Evolutionary conservation across 2,888 invertebrate genomes (phyloP), one percentile per base, ranked within the genome.

Genomic region (Drosophila dives): DNA sequence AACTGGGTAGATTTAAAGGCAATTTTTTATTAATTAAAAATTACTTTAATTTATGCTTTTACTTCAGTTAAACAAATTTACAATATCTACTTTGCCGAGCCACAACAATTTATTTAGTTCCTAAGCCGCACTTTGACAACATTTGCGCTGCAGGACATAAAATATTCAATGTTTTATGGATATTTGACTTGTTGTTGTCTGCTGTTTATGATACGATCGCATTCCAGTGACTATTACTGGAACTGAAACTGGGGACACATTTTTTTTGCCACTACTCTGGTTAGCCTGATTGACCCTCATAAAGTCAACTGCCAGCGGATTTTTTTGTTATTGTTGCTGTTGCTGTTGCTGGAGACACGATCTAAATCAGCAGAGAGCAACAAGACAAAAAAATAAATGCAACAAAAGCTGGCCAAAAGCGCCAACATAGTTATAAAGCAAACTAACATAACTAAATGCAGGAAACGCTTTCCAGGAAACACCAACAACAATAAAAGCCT

Each of bases 391-490:
- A 58, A 54, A 72, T 36, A 55, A 49, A 36, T 68, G 55, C 67
- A 62, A 50, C 23, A 26, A 3, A 45, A 45, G 45, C 45, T 45
- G 45, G 45, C 45, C n/a, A n/a, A n/a, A n/a, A 77, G 72, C 86
- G 81, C 86, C 75, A 82, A 71, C 77, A 89, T 86, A 86, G 87
- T 81, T 85, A 89, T 89, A 86, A 73, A 67, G 61, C 77, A 72
- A 67, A 72, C 62, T 64, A 80, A 80, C 77, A 80, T 68, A 77
- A 67, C 80, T 77, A 87, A 89, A 89, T 89, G 85, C 85, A 89
- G 86, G 88, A 86, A 86, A 89, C 89, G 83, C 80, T 86, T 86
- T 85, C 89, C 84, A 77, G 86, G 84, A 86, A 88, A 77, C 88
- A 77, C 68, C 83, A 81, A 56, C 68, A 64, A 51, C 59, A 76